A percentile compares a stretch with the other conserved stretches of the same genome.
phyloP scores from a whole-genome alignment of 2,797 vertebrate species.

The Bradypus variegatus region DNA sequence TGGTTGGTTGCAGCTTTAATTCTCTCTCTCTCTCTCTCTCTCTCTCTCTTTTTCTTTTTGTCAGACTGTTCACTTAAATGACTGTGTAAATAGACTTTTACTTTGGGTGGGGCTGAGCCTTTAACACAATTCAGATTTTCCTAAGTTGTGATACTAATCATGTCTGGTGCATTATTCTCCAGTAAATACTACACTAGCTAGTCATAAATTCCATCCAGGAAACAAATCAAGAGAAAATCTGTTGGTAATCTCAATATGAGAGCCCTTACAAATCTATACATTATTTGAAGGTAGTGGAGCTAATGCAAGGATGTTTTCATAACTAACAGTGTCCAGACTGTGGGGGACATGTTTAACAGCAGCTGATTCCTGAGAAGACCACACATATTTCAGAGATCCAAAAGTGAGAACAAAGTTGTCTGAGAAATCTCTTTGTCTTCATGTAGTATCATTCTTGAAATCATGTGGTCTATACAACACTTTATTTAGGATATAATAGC shows the following conservation, averaged over 20 bases:
- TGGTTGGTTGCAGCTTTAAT: not conserved
- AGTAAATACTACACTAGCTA: not conserved
- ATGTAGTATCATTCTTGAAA: not conserved
- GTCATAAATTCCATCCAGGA: not conserved
- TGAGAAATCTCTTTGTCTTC: not conserved
- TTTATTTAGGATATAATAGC: not conserved
- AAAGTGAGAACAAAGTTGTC: not conserved
- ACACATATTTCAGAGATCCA: not conserved
- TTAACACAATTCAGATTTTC: not conserved
- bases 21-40: not conserved
- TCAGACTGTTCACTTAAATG: not conserved
- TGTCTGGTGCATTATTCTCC: not conserved
- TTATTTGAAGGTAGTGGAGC: too few relatives aligned
- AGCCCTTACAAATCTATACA: too few relatives aligned
- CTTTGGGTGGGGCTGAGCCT: not conserved
- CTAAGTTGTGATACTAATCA: not conserved
- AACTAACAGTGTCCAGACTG: too few relatives aligned
- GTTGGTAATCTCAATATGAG: too few relatives aligned
- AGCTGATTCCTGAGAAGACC: not conserved
- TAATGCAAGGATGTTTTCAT: too few relatives aligned
- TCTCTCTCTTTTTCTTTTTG: not conserved
- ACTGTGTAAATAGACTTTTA: not conserved
- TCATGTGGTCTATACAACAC: not conserved
- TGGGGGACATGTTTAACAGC: too few relatives aligned
- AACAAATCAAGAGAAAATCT: not conserved